Base-by-base conservation (phyloP, 1,140 invertebrate species). In the Nasonia vitripennis region DNA sequence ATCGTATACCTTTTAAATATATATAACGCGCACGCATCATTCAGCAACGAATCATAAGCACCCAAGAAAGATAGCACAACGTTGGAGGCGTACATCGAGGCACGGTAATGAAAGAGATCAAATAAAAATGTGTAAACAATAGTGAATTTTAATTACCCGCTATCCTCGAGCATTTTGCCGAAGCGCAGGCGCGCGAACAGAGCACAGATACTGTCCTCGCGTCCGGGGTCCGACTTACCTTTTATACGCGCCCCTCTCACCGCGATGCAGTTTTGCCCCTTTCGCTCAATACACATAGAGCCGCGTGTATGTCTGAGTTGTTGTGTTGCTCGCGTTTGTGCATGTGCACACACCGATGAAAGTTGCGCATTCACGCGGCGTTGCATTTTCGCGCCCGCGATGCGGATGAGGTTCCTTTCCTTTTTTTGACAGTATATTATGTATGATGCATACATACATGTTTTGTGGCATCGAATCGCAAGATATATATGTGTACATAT, bases 151-250 rank as follows among this genome's bases (percentile, higher is more conserved):
- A 84, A 78, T 84, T 84, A 85, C 83, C 83, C 71, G 34, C 71
- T 80, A 74, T 80, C 78, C 51, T 27, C 78, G 70, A 85, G 6
- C 83, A 85, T 85, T 85, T 80, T 85, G n/a, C 34, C 45, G 62
- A 80, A 51, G 62, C 37, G 17, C 31, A 80, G 68, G 48, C 27
- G 41, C 77, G 70, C 48, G n/a, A 82, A 31, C 27, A 85, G 55
- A 20, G 55, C 55, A 62, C 55, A 62, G 55, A n/a, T 62, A 85
- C 83, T 85, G 78, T 85, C 83, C 12, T 68, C 11, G 5, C 10
- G 12, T 27, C 10, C 45, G 2, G 7, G 9, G 9, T 67, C 7
- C 20, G 78, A 80, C 67, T 74, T 85, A 85, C 83, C 83, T 85
- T 85, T 85, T 85, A 85, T 85, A 85, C 45, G 31, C 48, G 31